Conservation (phyloP, 2,113 vertebrate genomes). For the Mionectes macconnelli region DNA sequence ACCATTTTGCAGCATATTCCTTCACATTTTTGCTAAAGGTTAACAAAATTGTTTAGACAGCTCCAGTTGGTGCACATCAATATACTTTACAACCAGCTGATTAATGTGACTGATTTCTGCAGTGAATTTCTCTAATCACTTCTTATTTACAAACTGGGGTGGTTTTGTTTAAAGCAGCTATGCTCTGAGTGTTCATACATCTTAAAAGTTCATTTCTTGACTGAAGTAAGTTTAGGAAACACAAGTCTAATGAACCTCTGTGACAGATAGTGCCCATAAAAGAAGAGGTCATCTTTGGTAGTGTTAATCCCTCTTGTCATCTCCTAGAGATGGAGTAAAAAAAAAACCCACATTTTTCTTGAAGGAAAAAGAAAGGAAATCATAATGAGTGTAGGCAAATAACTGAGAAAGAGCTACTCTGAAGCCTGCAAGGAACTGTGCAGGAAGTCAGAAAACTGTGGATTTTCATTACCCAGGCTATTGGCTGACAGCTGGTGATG, state of each 20-base stretch:
- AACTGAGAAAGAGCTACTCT: not conserved
- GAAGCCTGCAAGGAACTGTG: not conserved
- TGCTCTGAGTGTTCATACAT: slow-evolving; percentile 44
- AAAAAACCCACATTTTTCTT: not conserved
- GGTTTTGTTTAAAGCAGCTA: slow-evolving; percentile 59
- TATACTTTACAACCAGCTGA: slow-evolving; percentile 57
- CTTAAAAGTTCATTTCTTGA: slow-evolving; percentile 18
- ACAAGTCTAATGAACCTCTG: not conserved
- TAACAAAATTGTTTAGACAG: slow-evolving; percentile 74
- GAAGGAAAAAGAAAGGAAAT: not conserved
- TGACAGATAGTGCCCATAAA: not conserved
- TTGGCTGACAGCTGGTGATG: not conserved
- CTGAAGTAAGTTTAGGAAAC: slow-evolving; percentile 27
- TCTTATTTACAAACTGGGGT: slow-evolving; percentile 50
- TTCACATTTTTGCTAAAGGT: slow-evolving; percentile 70
- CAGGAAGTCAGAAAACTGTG: not conserved
- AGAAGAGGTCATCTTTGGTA: not conserved
- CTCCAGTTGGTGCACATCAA: slow-evolving; percentile 51
- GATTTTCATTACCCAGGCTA: not conserved
- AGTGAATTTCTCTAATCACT: slow-evolving; percentile 65
- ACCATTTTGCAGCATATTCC: not conserved
- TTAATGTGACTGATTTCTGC: slow-evolving; percentile 65
- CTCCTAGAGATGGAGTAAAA: not conserved
- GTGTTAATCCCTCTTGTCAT: slow-evolving; percentile 6
- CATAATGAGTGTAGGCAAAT: not conserved